Evolutionary conservation across 1,140 invertebrate species (phyloP).

Genomic region (Scaptodrosophila lebanonensis): DNA sequence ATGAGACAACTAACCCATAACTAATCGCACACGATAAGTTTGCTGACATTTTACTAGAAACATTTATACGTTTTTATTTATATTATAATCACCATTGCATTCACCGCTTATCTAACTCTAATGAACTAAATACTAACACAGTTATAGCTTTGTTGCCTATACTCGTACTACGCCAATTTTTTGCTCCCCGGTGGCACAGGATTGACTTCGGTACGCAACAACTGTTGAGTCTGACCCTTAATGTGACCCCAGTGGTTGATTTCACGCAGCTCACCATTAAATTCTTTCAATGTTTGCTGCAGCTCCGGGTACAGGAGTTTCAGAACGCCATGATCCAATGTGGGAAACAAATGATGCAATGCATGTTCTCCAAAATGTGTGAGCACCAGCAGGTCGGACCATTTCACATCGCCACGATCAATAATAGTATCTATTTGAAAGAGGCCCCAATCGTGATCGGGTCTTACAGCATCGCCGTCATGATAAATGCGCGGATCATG

Average conservation of each 20-base stretch:
- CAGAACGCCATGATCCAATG: constrained; percentile 86
- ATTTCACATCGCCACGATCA: constrained; percentile 84
- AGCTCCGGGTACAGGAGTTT: constrained; percentile 82
- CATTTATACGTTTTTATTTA: too few relatives aligned
- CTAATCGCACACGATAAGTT: too few relatives aligned
- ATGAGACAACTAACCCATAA: too few relatives aligned
- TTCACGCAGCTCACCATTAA: constrained; percentile 79
- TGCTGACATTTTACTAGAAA: too few relatives aligned
- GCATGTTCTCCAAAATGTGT: constrained; percentile 87
- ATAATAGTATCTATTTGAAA: constrained; percentile 86
- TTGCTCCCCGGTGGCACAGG: constrained; percentile 68
- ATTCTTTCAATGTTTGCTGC: constrained; percentile 83
- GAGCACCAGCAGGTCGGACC: constrained; percentile 82
- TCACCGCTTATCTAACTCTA: too few relatives aligned
- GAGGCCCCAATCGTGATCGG: constrained; percentile 87
- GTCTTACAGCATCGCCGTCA: constrained; percentile 83
- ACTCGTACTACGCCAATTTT: constrained; percentile 28
- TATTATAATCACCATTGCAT: too few relatives aligned
- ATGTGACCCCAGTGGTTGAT: constrained; percentile 81
- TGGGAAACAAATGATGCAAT: constrained; percentile 89
- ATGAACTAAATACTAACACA: too few relatives aligned
- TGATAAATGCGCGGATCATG: constrained; percentile 90
- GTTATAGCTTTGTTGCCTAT: not conserved
- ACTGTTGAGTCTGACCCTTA: constrained; percentile 83
- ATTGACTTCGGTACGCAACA: constrained; percentile 77